Base-by-base conservation (phyloP, 2,888 invertebrate genomes). In the Hydraecia micacea region DNA sequence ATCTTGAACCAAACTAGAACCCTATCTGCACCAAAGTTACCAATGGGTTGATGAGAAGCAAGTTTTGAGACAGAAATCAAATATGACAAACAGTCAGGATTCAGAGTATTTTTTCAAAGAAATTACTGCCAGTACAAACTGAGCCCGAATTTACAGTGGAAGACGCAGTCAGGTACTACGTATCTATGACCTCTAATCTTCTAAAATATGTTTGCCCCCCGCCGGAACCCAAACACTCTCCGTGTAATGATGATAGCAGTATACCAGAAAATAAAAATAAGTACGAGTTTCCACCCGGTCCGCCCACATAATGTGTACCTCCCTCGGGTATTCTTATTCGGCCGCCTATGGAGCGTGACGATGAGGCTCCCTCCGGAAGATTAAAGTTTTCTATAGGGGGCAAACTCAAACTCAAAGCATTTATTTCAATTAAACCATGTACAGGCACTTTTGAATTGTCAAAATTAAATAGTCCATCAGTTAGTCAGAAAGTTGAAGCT, bases 21-120 rank as follows among this genome's bases (percentile, higher is more conserved):
- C 18, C 67, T 11, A 42, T 11, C 28, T 70, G 18, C 60, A 60
- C 42, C 32, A 60, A 39, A 65, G n/a, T 21, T 39, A 65, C n/a
- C 28, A 39, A 18, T 32, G 52, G 66, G 3, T 63, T 15, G 69
- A 73, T 66, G 65, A 63, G 3, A 78, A 52, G n/a, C 21, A 71
- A 15, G 2, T n/a, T 62, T 6, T 74, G 58, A 92, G 88, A 86
- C 83, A 91, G 52, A 90, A 89, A 79, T 94, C 94, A 0, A 90
- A 93, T 39, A 88, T 91, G 82, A 93, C 93, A 93, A 91, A 15
- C 90, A 87, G 0, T 94, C 94, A 6, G 94, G 94, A 36, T 95
- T 94, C 74, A 92, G 87, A 86, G 70, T 94, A n/a, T 81, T 88
- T 28, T n/a, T n/a, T 84, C 88, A 18, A 84, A 83, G 32, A 91